Percentiles rank a stretch among this genome's conserved stretches.
phyloP scores from a whole-genome alignment of 2,888 invertebrate genomes.

The Hipparchia semele region DNA sequence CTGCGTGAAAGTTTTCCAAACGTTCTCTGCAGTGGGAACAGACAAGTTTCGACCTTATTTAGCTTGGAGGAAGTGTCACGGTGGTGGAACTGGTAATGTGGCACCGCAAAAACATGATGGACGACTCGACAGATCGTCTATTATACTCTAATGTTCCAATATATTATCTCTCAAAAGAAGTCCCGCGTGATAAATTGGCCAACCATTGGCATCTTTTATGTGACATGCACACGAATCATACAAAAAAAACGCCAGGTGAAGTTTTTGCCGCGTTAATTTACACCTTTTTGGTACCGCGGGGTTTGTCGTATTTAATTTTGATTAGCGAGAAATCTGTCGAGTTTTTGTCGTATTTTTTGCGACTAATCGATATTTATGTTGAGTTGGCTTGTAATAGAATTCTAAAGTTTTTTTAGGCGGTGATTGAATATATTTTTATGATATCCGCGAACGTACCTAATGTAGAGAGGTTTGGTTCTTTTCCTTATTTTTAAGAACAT shows the following conservation, averaged over 20 bases:
- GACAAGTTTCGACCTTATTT: constrained; percentile 16
- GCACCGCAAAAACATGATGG: constrained; percentile 68
- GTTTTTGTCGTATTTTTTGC: constrained; percentile 31
- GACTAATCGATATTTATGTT: constrained; percentile 34
- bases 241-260: constrained; percentile 61
- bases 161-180: constrained; percentile 74
- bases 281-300: constrained; percentile 45
- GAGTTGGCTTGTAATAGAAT: constrained; percentile 23
- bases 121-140: constrained; percentile 71
- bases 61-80: constrained; percentile 4
- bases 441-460: not conserved
- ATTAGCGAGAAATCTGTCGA: constrained; percentile 45
- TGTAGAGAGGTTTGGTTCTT: not conserved
- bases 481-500: not conserved
- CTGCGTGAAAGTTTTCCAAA: constrained; percentile 45
- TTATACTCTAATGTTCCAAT: constrained; percentile 78
- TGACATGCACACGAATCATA: constrained; percentile 27
- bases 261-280: constrained; percentile 53
- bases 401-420: constrained; percentile 6
- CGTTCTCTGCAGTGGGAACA: not conserved
- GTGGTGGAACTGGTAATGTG: constrained; percentile 34
- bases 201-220: constrained; percentile 57
- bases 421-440: constrained; percentile 3
- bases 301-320: constrained; percentile 48
- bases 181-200: constrained; percentile 69